A percentile compares a stretch with the other conserved stretches of the same genome.
Conservation (phyloP, 1,140 invertebrate genomes). For the Dendrolimus punctatus region DNA sequence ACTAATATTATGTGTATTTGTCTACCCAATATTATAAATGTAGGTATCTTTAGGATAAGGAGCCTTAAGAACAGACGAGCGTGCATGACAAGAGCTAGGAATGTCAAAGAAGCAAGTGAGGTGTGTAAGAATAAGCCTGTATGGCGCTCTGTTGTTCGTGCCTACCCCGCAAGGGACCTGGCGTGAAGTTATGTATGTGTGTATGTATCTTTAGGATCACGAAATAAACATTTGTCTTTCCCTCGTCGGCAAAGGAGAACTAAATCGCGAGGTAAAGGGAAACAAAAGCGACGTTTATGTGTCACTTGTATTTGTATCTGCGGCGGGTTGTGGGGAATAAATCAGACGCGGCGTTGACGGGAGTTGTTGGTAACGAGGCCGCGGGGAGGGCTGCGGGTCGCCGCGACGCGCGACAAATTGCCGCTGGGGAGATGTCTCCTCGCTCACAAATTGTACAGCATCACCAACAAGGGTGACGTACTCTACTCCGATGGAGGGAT, state of each 20-base stretch:
- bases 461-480: slow-evolving; percentile 9
- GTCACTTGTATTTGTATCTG: slow-evolving; percentile 50
- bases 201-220: no score
- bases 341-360: slow-evolving; percentile 43
- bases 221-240: slow-evolving; percentile 2
- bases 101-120: no score
- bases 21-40: no score
- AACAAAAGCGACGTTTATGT: slow-evolving; percentile 65
- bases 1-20: no score
- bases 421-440: slow-evolving; percentile 35
- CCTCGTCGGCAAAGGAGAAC: slow-evolving; percentile 13
- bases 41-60: no score
- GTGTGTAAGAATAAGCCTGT: no score
- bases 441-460: slow-evolving; percentile 16
- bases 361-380: slow-evolving; percentile 47
- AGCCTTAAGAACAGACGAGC: no score
- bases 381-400: slow-evolving; percentile 24
- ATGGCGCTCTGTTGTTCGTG: no score
- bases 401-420: slow-evolving; percentile 48
- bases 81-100: no score
- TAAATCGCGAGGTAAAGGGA: slow-evolving; percentile 49
- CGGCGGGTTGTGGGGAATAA: slow-evolving; percentile 35
- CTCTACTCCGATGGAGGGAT: neutral
- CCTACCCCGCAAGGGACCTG: no score
- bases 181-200: no score